Base-by-base conservation (phyloP, 2,113 vertebrate genomes). In the Phrynocephalus versicolor region DNA sequence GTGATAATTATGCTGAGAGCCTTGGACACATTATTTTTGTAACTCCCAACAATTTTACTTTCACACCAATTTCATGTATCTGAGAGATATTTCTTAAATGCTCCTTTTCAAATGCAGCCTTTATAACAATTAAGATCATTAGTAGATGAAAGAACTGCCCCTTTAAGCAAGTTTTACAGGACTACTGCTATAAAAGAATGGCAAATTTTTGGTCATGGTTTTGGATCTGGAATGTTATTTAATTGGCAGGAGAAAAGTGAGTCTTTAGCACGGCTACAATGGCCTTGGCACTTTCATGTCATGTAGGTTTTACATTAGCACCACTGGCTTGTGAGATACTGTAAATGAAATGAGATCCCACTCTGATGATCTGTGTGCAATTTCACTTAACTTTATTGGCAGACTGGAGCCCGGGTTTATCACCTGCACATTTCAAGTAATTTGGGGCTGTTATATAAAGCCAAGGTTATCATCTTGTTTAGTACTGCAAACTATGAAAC, bases 291-390 rank as follows among this genome's bases (percentile, higher is more conserved):
- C 90, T 93, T 92, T 90, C 87, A 80, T 88, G 92, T 93, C 91
- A 88, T 90, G 91, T 93, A 91, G 92, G 88, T 93, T 95, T 94
- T 93, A 91, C 93, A 95, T 94, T 95, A 94, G 92, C 95, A 92
- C 94, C 91, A 83, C 79, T 58, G 91, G 88, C 91, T 93, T 92
- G 93, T 95, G 94, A 0, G 83, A 94, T 90, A 88, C 93, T 94
- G 95, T 92, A 94, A 95, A 95, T 95, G 94, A 95, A 95, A 95
- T 92, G 93, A 92, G 94, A 93, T 95, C 93, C 94, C 94, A 94
- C 94, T 92, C 91, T 70, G 94, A 92, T 89, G 94, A 90, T 94
- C 89, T 91, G 91, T 92, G 94, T 90, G 91, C 93, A 91, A 89
- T 94, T 94, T 92, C 94, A 93, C 93, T 94, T 92, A 91, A 90